Base-by-base conservation (phyloP, 2,888 invertebrate species). In the Antheraea assamensis region DNA sequence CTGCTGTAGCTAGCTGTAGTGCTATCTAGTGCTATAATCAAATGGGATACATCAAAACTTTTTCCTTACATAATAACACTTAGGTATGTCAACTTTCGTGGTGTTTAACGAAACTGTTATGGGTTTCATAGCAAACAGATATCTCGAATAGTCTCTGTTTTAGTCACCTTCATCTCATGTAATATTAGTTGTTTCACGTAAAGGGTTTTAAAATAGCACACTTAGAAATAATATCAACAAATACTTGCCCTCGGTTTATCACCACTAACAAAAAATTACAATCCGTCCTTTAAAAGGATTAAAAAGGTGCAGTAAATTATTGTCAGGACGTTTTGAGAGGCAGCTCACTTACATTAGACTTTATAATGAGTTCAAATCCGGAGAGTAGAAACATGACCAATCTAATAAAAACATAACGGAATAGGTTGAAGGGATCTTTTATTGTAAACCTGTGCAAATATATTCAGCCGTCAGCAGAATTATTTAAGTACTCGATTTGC, bases 301-400 rank as follows among this genome's bases (percentile, higher is more conserved):
- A 64, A 64, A 64, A 30, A 27, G 17, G 27, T 30, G 27, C 10
- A 17, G 15, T 64, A 27, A 64, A 64, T 64, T 64, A 64, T 64
- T 64, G 61, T 30, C 61, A 64, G 30, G 27, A 5, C 27, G 30
- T 64, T 64, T 27, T 64, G 61, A 64, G 30, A 15, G 61, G 17
- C 61, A 30, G 61, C 30, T 64, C 10, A 58, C 24, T 58, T 17
- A 64, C 61, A 64, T 64, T 64, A 30, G 27, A 64, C 61, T 64
- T 64, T 64, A 30, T 64, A 64, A 64, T 64, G 17, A 64, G 61
- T 64, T 64, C 17, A 64, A 64, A 64, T 17, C 61, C 30, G 17
- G 15, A 64, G 61, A 64, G 61, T 64, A 30, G 27, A 64, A 64
- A 30, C 58, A 58, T 58, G 27, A 15, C 61, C 27, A 27, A 64